phyloP scores from a whole-genome alignment of 2,888 invertebrate species.

The Liposcelis brunnea region DNA sequence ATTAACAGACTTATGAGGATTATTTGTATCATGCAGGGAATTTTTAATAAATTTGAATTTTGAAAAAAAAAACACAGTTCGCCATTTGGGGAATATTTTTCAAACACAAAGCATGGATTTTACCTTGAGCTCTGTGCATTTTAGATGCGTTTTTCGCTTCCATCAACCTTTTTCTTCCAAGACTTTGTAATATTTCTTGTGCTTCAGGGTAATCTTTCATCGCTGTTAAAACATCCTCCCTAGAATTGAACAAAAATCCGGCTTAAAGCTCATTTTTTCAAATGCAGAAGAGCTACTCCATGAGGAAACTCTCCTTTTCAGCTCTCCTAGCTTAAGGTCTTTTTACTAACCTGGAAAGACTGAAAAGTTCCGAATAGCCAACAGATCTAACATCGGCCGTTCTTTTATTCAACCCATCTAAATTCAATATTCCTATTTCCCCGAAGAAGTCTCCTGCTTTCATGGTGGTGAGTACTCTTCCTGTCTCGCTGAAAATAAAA shows the following conservation, averaged over 20 bases:
- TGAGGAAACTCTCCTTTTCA: no score
- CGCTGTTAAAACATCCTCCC: conserved; percentile 84
- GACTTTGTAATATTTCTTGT: conserved; percentile 78
- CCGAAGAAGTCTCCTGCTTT: conserved; percentile 96
- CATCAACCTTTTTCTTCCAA: conserved; percentile 71
- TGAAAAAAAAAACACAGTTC: no score
- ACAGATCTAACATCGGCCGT: conserved; percentile 93
- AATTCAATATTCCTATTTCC: conserved; percentile 89
- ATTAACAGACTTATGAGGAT: no score
- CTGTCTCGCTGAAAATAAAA: conserved; percentile 53
- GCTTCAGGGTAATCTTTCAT: conserved; percentile 97
- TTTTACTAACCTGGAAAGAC: conserved; percentile 41
- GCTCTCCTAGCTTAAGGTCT: no score
- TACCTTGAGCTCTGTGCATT: conserved; percentile 4
- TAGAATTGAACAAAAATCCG: neutral
- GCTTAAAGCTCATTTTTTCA: no score
- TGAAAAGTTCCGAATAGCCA: conserved; percentile 89
- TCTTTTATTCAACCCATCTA: conserved; percentile 92
- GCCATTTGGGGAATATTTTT: no score
- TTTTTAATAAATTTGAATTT: no score
- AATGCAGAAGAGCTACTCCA: no score
- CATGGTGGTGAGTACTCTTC: conserved; percentile 86
- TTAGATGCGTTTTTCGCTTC: conserved; percentile 42
- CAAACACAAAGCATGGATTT: no score
- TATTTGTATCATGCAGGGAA: no score